Evolutionary conservation across 2,797 vertebrate genomes (phyloP), one percentile per base, ranked within the genome.

Genomic region (Thamnophis elegans): DNA sequence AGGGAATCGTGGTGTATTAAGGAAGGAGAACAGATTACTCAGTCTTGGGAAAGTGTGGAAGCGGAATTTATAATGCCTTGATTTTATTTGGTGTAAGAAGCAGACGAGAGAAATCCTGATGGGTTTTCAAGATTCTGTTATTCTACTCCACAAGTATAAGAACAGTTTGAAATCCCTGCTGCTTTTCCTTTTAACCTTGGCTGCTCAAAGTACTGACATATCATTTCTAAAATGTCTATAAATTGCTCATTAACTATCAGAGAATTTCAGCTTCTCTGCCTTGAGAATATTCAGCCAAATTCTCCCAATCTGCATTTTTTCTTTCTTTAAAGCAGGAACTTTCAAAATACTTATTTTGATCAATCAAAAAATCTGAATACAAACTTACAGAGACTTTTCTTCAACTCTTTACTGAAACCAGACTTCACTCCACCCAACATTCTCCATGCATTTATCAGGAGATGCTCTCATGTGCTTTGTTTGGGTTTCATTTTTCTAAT

Each of bases 391-490:
- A 32, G 13, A 16, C 16, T 73, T 90, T 87, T 53, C 2, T 58
- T 32, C 58, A n/a, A 28, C 36, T 36, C 4, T 13, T 28, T 14
- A 8, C 54, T 25, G 28, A 90, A 92, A 59, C 5, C 36, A 18
- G 36, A 59, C 53, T 13, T 56, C 25, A 58, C 86, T 78, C 25
- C 18, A 65, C 25, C 59, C 13, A 90, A 60, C 56, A 88, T 25
- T 87, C 5, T 51, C n/a, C 2, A 36, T 60, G 13, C 14, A 91
- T 47, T 28, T 88, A 82, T 47, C 56, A 56, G 4, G 88, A 93
- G 51, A 90, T 14, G 5, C 22, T 85, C 14, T 90, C 88, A 87
- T 87, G 56, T 73, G 87, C 90, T 60, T 89, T 93, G 85, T 78
- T 59, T 88, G 47, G 8, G 58, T 65, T 89, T 82, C 28, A 42